Evolutionary conservation across 2,888 invertebrate species (phyloP), one percentile per base, ranked within the genome.

Genomic region (Diplolepis rosae): DNA sequence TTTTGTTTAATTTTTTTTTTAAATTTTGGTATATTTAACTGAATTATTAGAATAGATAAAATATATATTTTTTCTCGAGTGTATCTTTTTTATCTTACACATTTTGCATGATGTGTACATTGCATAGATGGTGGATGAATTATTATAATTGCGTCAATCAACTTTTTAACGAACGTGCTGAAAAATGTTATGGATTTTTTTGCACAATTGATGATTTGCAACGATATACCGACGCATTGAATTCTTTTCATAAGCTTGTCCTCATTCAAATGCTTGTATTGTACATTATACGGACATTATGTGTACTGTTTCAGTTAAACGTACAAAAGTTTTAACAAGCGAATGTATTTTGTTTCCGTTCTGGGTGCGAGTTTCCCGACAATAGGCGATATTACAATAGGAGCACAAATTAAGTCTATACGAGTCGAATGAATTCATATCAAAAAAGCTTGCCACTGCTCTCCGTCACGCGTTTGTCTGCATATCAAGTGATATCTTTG

Each of bases 271-370:
- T 56, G 35, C 35, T 35, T 56, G 32, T 32, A 56, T 56, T 56
- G 56, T 56, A 56, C 56, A 39, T 56, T 56, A 56, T 56, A 56
- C 35, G 56, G 13, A 61, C 39, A 39, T 39, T 56, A 18, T 56
- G 24, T 39, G 39, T 61, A 61, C 61, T 61, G 61, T 61, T 61
- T 61, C 61, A 61, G 61, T 61, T 61, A 61, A 61, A 61, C 61
- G 61, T 61, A 61, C 61, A 61, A 61, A 61, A 61, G 61, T 61
- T 61, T 39, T 61, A 61, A 61, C 61, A 61, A 61, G 61, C 61
- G 61, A 61, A 61, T 61, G 61, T 61, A 61, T 61, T 61, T 61
- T 61, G 61, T 61, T 61, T 61, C 61, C 61, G 35, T 61, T 61
- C 39, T 61, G 61, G 61, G 61, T 61, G 61, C 61, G 39, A 61